These are phyloP conservation scores for Bombus cullumanus DNA, from an alignment of 1,140 invertebrate species.

Conservation along the genomic window DNA sequence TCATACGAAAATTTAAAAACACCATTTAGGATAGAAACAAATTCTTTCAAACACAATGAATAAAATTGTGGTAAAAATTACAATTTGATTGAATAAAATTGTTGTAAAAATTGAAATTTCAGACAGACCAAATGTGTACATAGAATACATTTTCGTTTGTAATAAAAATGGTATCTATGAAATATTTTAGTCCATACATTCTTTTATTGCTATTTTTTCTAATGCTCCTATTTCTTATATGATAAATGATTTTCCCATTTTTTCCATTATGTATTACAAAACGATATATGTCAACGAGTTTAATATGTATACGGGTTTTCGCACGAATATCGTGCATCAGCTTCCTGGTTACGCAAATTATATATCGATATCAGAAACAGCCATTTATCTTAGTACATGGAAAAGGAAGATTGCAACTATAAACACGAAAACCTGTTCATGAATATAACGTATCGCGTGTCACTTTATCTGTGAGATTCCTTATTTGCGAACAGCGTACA, in stretches of 20 bases:
- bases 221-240: not conserved
- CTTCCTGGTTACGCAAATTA: conserved; percentile 32
- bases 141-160: too few relatives aligned
- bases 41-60: too few relatives aligned
- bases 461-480: not conserved
- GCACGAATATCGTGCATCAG: not conserved
- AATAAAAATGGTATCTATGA: too few relatives aligned
- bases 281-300: conserved; percentile 17
- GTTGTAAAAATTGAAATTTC: too few relatives aligned
- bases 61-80: too few relatives aligned
- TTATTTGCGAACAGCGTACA: not conserved
- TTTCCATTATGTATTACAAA: not conserved
- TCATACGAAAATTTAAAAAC: not conserved
- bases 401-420: not conserved
- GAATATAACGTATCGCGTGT: not conserved
- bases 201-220: too few relatives aligned
- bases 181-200: too few relatives aligned
- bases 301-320: not conserved
- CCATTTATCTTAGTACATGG: conserved; percentile 7
- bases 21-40: not conserved
- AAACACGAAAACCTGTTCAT: conserved; percentile 14
- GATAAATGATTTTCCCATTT: not conserved
- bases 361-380: conserved; percentile 19
- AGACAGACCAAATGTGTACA: too few relatives aligned
- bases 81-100: too few relatives aligned